phyloP scores from a whole-genome alignment of 2,888 invertebrate genomes.

The Tenthredo mesomela region DNA sequence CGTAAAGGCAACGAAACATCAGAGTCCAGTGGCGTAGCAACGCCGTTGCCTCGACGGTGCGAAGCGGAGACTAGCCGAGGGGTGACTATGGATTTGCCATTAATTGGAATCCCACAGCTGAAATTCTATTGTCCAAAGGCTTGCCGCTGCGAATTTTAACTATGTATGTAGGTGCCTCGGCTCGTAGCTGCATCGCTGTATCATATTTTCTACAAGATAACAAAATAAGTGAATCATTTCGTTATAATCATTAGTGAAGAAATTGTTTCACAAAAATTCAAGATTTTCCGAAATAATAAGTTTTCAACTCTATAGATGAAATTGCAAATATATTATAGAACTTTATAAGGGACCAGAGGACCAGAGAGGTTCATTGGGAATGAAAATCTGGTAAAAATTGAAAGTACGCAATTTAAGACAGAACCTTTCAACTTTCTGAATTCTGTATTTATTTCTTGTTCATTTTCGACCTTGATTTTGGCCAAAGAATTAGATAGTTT shows the following conservation, averaged over 20 bases:
- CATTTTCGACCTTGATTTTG: neutral
- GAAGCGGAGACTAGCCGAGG: conserved; percentile 54
- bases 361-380: neutral
- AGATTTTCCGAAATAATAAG: neutral
- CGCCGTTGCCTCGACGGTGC: conserved; percentile 54
- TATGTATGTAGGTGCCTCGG: neutral
- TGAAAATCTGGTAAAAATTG: neutral
- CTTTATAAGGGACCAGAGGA: neutral
- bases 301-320: too few species aligned
- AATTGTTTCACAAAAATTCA: neutral
- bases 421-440: neutral
- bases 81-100: conserved; percentile 75
- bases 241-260: neutral
- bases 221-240: neutral
- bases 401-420: neutral
- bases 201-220: neutral
- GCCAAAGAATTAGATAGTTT: neutral
- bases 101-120: conserved; percentile 68
- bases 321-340: neutral
- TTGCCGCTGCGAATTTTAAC: conserved; percentile 54
- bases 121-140: conserved; percentile 69
- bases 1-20: conserved; percentile 51
- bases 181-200: conserved; percentile 2
- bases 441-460: neutral
- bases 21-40: conserved; percentile 47